Evolutionary conservation across 2,888 invertebrate species (phyloP).

Genomic region (Hyppa rectilinea): DNA sequence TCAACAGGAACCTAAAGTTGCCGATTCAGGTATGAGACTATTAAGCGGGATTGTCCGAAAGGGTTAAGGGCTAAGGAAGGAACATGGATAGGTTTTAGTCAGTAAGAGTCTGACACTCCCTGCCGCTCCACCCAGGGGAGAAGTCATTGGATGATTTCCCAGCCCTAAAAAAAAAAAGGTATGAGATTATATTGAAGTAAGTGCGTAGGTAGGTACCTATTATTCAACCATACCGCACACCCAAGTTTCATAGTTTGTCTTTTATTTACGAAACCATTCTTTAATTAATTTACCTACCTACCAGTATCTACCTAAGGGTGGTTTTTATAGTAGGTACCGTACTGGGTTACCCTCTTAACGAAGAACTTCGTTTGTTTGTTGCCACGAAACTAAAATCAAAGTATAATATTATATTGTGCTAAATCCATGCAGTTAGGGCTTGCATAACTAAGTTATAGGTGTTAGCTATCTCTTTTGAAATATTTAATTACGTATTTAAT

Average conservation of each 20-base stretch:
- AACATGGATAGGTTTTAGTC: too few species aligned
- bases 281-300: too few species aligned
- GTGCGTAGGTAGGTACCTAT: not conserved
- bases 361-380: not conserved
- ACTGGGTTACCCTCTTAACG: not conserved
- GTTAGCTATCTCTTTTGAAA: slow-evolving; percentile 2
- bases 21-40: slow-evolving; percentile 76
- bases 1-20: slow-evolving; percentile 79
- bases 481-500: not conserved
- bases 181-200: slow-evolving; percentile 14
- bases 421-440: not conserved
- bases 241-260: not conserved
- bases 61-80: too few species aligned
- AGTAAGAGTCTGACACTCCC: too few species aligned
- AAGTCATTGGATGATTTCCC: too few species aligned
- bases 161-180: too few species aligned
- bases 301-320: not conserved
- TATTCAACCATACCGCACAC: not conserved
- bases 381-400: too few species aligned
- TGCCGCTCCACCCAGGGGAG: too few species aligned
- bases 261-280: not conserved
- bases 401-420: too few species aligned
- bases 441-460: not conserved
- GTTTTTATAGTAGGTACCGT: not conserved
- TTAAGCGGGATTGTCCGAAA: too few species aligned